These are phyloP conservation scores for Beris chalybata DNA, from an alignment of 2,888 invertebrate species.

Conservation along the genomic window DNA sequence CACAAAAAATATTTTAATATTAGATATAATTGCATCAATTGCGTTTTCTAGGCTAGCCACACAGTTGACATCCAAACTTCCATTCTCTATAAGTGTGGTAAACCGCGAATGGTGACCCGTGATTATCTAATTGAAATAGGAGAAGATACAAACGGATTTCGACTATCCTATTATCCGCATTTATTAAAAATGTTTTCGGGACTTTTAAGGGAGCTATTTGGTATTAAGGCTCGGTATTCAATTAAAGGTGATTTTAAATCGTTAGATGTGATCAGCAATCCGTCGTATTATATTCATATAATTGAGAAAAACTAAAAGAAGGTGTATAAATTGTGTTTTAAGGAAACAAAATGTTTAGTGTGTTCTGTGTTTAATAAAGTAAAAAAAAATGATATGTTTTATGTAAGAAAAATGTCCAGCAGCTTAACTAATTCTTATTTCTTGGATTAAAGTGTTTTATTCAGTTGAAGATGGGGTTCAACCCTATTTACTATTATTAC, in stretches of 20 bases:
- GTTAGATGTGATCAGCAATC: conserved; percentile 63
- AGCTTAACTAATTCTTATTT: too few species aligned
- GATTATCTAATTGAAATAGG: conserved; percentile 77
- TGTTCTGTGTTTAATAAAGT: neutral
- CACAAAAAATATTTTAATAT: neutral
- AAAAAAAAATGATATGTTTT: neutral
- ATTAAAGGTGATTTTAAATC: conserved; percentile 83
- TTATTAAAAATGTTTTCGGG: conserved; percentile 69
- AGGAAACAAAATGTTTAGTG: neutral
- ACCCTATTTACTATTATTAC: too few species aligned
- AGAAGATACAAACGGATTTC: conserved; percentile 69
- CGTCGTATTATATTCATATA: conserved; percentile 85
- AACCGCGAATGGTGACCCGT: conserved; percentile 75
- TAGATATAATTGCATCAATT: conserved; percentile 6
- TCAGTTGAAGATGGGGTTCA: too few species aligned
- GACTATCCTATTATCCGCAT: conserved; percentile 87
- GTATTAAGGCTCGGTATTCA: conserved; percentile 64
- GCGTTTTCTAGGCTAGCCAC: conserved; percentile 70
- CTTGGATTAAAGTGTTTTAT: too few species aligned
- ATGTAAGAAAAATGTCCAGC: neutral
- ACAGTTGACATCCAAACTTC: conserved; percentile 84
- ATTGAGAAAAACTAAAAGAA: conserved; percentile 62
- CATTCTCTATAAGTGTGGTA: conserved; percentile 76
- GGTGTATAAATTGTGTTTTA: conserved; percentile 1
- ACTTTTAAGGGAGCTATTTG: conserved; percentile 74